Percentiles rank a stretch among this genome's conserved stretches.
These are phyloP conservation scores for Excalfactoria chinensis DNA, from an alignment of 2,113 vertebrate species.

Conservation along the genomic window DNA sequence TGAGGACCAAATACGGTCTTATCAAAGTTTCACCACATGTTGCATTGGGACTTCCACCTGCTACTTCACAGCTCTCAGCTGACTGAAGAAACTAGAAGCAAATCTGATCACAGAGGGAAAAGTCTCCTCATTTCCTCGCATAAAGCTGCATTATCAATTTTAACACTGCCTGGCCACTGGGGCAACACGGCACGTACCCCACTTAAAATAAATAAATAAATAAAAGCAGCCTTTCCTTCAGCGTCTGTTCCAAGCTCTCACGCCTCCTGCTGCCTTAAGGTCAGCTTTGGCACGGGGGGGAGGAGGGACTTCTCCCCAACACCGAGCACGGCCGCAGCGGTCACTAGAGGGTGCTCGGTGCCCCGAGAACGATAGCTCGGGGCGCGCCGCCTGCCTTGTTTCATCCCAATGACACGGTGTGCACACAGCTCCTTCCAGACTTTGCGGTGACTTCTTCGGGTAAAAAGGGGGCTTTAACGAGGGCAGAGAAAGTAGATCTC, in stretches of 20 bases:
- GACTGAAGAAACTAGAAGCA: neutral
- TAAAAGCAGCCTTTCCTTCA: neutral
- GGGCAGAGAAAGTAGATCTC: neutral
- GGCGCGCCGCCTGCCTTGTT: neutral
- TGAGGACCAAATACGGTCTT: neutral
- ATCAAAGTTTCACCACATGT: neutral
- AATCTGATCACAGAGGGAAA: neutral
- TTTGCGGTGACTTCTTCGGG: neutral
- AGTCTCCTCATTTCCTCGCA: neutral
- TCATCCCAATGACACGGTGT: neutral
- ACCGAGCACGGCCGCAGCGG: neutral
- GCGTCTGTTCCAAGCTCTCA: neutral
- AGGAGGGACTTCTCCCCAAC: neutral
- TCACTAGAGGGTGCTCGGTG: constrained; percentile 79
- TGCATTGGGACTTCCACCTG: neutral
- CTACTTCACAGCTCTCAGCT: neutral
- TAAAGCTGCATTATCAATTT: neutral
- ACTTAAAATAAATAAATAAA: too few relatives aligned
- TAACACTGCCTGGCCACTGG: neutral
- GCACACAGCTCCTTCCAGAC: neutral
- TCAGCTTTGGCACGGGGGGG: neutral
- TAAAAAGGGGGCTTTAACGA: neutral
- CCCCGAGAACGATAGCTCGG: constrained; percentile 10
- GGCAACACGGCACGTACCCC: fast-evolving
- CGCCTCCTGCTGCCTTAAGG: neutral